Evolutionary conservation across 2,797 vertebrate genomes (phyloP).

Genomic region (Notoglanidium macrostoma): DNA sequence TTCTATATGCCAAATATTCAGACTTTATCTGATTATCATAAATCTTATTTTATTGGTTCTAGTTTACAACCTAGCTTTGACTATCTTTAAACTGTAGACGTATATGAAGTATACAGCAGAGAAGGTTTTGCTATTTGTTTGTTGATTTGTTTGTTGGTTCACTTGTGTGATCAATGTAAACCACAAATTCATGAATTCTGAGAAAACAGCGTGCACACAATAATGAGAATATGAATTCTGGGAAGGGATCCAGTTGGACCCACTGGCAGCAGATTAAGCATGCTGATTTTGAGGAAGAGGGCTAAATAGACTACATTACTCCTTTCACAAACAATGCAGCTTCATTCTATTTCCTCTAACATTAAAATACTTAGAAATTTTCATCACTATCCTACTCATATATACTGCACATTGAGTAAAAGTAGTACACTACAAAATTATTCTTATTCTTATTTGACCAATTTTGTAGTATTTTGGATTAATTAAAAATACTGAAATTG

Average conservation of each 20-base stretch:
- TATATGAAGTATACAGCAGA: slow-evolving; percentile 25
- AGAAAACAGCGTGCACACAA: slow-evolving; percentile 71
- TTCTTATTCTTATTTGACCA: not conserved
- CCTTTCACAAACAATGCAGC: slow-evolving; percentile 57
- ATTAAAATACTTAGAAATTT: not conserved
- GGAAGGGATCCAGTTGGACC: slow-evolving; percentile 75
- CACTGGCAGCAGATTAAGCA: slow-evolving; percentile 66
- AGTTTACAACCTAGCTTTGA: slow-evolving; percentile 12
- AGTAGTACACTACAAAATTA: not conserved
- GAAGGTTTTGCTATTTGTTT: slow-evolving; percentile 59
- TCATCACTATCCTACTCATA: not conserved
- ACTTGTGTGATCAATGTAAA: slow-evolving; percentile 71
- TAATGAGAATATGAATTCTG: slow-evolving; percentile 76
- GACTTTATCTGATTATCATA: slow-evolving; percentile 15
- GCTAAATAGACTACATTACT: slow-evolving; percentile 65
- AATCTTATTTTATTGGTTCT: slow-evolving; percentile 26
- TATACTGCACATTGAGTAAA: too few relatives aligned
- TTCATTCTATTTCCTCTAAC: not conserved
- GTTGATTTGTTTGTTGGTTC: slow-evolving; percentile 70
- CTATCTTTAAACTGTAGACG: not conserved
- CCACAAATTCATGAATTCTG: slow-evolving; percentile 73
- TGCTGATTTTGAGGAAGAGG: slow-evolving; percentile 65
- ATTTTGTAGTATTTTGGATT: not conserved
- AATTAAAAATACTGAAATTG: not conserved
- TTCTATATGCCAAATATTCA: slow-evolving; percentile 56